Evolutionary conservation across 2,888 invertebrate species (phyloP).

Genomic region (Euzophera pinguis): DNA sequence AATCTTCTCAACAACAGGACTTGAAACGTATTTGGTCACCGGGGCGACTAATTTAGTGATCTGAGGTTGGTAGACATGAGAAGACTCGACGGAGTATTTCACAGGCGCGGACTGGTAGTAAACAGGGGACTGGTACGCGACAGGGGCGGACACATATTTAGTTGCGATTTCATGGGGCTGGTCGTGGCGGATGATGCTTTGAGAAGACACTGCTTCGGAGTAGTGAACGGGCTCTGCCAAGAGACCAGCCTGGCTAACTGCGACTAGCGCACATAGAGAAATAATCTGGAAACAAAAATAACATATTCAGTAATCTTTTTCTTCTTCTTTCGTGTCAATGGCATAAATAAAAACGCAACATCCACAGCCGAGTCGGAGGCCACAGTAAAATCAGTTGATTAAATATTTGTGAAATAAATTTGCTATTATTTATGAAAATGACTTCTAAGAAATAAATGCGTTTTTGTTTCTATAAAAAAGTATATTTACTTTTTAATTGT

Average conservation of each 20-base stretch:
- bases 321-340: no score
- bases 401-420: no score
- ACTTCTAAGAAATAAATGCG: no score
- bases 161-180: constrained; percentile 27
- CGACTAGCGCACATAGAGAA: constrained; percentile 33
- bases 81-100: constrained; percentile 32
- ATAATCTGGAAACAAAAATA: constrained; percentile 30
- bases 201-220: constrained; percentile 46
- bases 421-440: no score
- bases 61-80: constrained; percentile 39
- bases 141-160: constrained; percentile 22
- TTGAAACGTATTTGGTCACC: constrained; percentile 26
- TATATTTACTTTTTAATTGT: no score
- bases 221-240: constrained; percentile 48
- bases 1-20: constrained; percentile 22
- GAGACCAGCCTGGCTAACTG: constrained; percentile 36
- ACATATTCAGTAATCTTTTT: no score
- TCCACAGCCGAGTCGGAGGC: no score
- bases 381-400: no score
- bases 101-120: constrained; percentile 19
- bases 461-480: no score
- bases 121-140: constrained; percentile 25
- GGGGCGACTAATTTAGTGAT: constrained; percentile 30
- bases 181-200: constrained; percentile 49
- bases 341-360: no score